phyloP scores from a whole-genome alignment of 1,140 invertebrate species.

The Ericerus pela region DNA sequence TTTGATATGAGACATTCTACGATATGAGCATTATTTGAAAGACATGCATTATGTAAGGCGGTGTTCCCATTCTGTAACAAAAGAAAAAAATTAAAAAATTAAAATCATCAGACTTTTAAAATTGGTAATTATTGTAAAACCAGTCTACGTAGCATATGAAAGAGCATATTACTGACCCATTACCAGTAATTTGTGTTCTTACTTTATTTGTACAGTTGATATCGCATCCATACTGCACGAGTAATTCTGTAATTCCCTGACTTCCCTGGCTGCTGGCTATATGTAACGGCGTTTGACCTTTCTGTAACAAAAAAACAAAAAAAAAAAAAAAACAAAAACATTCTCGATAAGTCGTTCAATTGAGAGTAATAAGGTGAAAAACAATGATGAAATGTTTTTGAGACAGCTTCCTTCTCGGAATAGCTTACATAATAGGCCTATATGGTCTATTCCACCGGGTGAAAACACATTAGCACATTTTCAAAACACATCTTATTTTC shows the following conservation, averaged over 20 bases:
- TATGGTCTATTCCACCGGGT: too few species aligned
- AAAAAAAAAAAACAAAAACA: conserved; percentile 6
- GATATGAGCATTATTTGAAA: conserved; percentile 50
- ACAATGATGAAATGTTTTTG: too few species aligned
- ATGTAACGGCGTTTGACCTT: conserved; percentile 54
- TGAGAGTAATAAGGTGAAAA: too few species aligned
- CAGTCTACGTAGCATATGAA: neutral
- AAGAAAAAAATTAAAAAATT: conserved; percentile 5
- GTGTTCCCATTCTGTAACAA: conserved; percentile 52
- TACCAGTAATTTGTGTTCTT: neutral
- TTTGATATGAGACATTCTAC: conserved; percentile 52
- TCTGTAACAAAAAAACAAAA: conserved; percentile 34
- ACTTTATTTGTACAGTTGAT: conserved; percentile 55
- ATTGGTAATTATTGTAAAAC: too few species aligned
- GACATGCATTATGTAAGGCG: conserved; percentile 57
- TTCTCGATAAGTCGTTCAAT: too few species aligned
- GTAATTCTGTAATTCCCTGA: conserved; percentile 49
- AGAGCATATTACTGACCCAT: neutral
- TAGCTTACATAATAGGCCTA: too few species aligned
- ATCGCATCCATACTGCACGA: conserved; percentile 48
- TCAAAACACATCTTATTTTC: too few species aligned
- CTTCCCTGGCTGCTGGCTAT: conserved; percentile 57
- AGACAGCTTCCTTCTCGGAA: too few species aligned
- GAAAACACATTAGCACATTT: too few species aligned
- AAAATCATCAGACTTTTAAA: too few species aligned